Evolutionary conservation across 2,113 vertebrate genomes (phyloP).

Genomic region (Anas platyrhynchos): DNA sequence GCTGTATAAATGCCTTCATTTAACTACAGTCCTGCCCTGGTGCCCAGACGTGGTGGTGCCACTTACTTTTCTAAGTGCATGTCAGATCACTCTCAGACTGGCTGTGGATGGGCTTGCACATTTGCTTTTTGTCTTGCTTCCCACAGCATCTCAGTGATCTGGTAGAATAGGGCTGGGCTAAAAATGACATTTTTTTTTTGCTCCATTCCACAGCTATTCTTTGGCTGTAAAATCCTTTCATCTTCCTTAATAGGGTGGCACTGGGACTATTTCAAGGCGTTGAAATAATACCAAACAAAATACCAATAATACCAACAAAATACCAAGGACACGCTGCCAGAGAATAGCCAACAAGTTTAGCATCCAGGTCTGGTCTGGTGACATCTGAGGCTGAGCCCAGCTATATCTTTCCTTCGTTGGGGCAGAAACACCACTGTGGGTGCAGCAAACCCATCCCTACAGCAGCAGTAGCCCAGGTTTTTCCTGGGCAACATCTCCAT

Average conservation of each 20-base stretch:
- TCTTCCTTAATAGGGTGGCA: neutral
- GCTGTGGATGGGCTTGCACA: neutral
- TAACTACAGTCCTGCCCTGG: neutral
- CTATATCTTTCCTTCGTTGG: neutral
- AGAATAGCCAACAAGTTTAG: neutral
- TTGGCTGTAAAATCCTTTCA: neutral
- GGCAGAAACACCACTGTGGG: neutral
- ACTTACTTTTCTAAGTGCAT: neutral
- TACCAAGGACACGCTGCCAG: neutral
- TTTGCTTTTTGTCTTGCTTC: neutral
- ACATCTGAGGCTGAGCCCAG: neutral
- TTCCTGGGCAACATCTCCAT: neutral
- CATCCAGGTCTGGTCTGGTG: neutral
- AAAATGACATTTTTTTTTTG: neutral
- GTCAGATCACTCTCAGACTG: neutral
- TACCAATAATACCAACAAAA: neutral
- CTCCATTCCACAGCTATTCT: neutral
- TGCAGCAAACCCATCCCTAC: neutral
- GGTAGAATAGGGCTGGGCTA: neutral
- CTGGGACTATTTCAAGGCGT: neutral
- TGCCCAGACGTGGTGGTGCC: neutral
- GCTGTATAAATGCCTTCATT: neutral
- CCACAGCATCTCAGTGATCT: neutral
- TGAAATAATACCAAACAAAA: too few relatives aligned
- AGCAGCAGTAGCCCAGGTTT: neutral